A percentile compares a stretch with the other conserved stretches of the same genome.
Evolutionary conservation across 1,140 invertebrate genomes (phyloP).

Genomic region (Drosophila sucinea): DNA sequence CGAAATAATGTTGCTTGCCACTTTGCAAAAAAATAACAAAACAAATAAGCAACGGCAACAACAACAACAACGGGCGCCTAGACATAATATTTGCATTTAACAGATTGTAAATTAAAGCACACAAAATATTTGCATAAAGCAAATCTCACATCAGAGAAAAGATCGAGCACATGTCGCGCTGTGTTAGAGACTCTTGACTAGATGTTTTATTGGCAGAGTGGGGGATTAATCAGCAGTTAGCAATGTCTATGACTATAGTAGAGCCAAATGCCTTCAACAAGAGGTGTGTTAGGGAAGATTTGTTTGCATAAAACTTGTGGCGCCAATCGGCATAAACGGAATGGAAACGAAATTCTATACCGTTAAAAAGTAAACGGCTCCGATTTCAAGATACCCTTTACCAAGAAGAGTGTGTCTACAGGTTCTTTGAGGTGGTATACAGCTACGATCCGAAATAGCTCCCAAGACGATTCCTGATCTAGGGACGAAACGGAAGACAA

Average conservation of each 20-base stretch:
- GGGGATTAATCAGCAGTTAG: slow-evolving; percentile 67
- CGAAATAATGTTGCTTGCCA: slow-evolving; percentile 36
- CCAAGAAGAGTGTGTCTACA: not conserved
- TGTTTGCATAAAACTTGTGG: slow-evolving; percentile 71
- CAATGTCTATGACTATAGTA: slow-evolving; percentile 17
- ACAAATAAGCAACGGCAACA: slow-evolving; percentile 21
- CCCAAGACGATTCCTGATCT: not conserved
- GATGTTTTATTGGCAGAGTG: slow-evolving; percentile 9
- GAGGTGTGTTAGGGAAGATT: slow-evolving; percentile 54
- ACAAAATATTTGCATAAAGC: slow-evolving; percentile 70
- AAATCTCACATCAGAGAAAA: slow-evolving; percentile 44
- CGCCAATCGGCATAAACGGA: slow-evolving; percentile 32
- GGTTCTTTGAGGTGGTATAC: no score
- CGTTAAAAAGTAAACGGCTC: no score
- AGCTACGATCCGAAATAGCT: no score
- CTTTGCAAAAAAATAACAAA: slow-evolving; percentile 26
- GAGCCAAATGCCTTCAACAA: slow-evolving; percentile 8
- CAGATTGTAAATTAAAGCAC: slow-evolving; percentile 53
- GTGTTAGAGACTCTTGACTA: slow-evolving; percentile 24
- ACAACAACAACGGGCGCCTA: slow-evolving; percentile 30
- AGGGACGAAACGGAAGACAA: not conserved
- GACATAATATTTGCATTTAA: slow-evolving; percentile 58
- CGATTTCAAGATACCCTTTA: slow-evolving; percentile 1
- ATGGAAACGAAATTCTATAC: not conserved
- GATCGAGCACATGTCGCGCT: slow-evolving; percentile 61